Percentiles rank a stretch among this genome's conserved stretches.
phyloP scores from a whole-genome alignment of 2,888 invertebrate species.

The Caradrina kadenii region DNA sequence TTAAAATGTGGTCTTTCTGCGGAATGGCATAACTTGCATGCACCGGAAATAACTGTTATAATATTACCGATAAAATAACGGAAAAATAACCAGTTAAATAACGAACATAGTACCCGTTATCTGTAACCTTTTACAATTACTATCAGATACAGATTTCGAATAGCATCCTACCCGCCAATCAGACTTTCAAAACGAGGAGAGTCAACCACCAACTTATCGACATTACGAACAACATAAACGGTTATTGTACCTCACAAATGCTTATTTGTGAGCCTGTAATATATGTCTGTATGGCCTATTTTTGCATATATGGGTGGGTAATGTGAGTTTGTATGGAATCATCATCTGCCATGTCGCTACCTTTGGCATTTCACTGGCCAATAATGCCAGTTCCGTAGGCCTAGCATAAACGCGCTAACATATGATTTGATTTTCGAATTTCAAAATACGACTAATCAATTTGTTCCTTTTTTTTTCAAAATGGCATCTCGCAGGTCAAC shows the following conservation, averaged over 20 bases:
- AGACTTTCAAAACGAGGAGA: slow-evolving; percentile 49
- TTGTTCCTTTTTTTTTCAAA: no score
- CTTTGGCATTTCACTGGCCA: slow-evolving; percentile 68
- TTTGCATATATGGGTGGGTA: slow-evolving; percentile 64
- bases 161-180: slow-evolving; percentile 31
- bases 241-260: slow-evolving; percentile 46
- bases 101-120: slow-evolving; percentile 18
- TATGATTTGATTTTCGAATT: no score
- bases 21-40: neutral
- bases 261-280: slow-evolving; percentile 49
- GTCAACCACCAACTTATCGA: slow-evolving; percentile 49
- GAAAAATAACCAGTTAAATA: slow-evolving; percentile 28
- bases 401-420: neutral
- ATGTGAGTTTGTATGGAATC: slow-evolving; percentile 66
- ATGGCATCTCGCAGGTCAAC: no score
- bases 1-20: neutral
- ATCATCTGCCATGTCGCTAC: slow-evolving; percentile 62
- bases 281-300: slow-evolving; percentile 60
- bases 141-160: slow-evolving; percentile 33
- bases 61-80: slow-evolving; percentile 5
- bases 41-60: slow-evolving; percentile 9
- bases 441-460: no score
- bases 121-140: slow-evolving; percentile 37
- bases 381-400: slow-evolving; percentile 48
- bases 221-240: slow-evolving; percentile 35